Conservation (phyloP, 2,113 vertebrate species). For the Pontoporia blainvillei region DNA sequence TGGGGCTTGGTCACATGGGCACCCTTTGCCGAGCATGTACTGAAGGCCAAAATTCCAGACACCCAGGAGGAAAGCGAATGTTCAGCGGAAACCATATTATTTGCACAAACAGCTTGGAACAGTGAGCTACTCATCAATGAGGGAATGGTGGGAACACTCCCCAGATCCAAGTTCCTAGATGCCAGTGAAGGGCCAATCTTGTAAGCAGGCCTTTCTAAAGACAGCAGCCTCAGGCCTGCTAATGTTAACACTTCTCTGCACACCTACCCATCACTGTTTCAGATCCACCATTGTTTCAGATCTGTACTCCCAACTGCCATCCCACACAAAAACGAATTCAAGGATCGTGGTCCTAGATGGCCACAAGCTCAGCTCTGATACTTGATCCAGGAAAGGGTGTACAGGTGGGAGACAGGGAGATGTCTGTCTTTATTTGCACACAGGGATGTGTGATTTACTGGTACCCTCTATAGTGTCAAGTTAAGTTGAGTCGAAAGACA, state of each 20-base stretch:
- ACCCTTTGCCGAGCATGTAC: background rate
- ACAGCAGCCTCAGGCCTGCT: background rate
- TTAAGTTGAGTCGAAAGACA: conserved; percentile 1
- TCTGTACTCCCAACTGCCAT: background rate
- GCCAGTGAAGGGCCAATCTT: background rate
- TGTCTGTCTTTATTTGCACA: background rate
- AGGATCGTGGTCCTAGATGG: background rate
- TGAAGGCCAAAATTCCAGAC: background rate
- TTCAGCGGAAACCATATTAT: background rate
- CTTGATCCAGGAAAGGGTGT: background rate
- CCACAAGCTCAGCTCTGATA: background rate
- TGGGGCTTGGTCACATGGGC: background rate
- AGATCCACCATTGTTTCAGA: background rate
- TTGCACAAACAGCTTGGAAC: background rate
- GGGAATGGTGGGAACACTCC: background rate
- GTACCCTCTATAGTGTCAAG: background rate
- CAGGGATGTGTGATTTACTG: background rate
- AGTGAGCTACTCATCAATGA: background rate
- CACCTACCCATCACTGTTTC: background rate
- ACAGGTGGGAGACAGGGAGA: background rate
- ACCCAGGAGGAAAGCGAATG: background rate
- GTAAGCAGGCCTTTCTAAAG: background rate
- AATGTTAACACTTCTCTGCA: background rate
- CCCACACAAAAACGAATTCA: background rate
- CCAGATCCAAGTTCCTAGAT: background rate